Percentiles rank a stretch among this genome's conserved stretches.
phyloP scores from a whole-genome alignment of 1,140 invertebrate species.

The Holotrichia oblita region DNA sequence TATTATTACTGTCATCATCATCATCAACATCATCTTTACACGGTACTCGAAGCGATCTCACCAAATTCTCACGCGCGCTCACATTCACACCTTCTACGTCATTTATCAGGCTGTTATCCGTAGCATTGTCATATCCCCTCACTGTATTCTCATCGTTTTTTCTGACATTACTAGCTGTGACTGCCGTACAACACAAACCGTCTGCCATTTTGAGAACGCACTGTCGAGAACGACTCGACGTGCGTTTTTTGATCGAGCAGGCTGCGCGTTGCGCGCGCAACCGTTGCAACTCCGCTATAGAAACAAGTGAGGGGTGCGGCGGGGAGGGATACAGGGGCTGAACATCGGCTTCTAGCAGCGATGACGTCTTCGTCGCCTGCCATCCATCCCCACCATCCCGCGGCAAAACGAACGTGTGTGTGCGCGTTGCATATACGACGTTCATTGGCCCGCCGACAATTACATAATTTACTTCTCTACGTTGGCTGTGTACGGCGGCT shows the following conservation, averaged over 20 bases:
- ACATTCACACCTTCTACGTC: conserved; percentile 51
- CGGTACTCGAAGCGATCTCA: conserved; percentile 6
- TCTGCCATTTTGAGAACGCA: conserved; percentile 63
- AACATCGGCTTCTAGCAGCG: conserved; percentile 44
- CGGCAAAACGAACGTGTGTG: not conserved
- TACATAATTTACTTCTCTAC: conserved; percentile 61
- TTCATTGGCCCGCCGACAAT: conserved; percentile 60
- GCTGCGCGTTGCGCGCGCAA: conserved; percentile 46
- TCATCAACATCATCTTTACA: not conserved
- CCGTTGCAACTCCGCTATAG: not conserved
- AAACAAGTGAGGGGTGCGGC: not conserved
- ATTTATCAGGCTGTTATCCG: conserved; percentile 54
- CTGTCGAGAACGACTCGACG: conserved; percentile 54
- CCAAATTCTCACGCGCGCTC: conserved; percentile 47
- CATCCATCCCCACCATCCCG: conserved; percentile 42
- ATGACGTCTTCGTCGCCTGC: conserved; percentile 51
- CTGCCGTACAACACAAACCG: conserved; percentile 59
- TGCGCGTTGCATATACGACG: conserved; percentile 52
- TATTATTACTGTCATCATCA: conserved; percentile 13
- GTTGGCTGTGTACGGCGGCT: conserved; percentile 8
- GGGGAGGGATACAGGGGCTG: conserved; percentile 40
- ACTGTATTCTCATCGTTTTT: conserved; percentile 54
- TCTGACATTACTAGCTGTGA: conserved; percentile 49
- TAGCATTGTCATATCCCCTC: conserved; percentile 51
- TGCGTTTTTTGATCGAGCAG: conserved; percentile 6